Base-by-base conservation (phyloP, 2,113 vertebrate genomes). In the Ifrita kowaldi region DNA sequence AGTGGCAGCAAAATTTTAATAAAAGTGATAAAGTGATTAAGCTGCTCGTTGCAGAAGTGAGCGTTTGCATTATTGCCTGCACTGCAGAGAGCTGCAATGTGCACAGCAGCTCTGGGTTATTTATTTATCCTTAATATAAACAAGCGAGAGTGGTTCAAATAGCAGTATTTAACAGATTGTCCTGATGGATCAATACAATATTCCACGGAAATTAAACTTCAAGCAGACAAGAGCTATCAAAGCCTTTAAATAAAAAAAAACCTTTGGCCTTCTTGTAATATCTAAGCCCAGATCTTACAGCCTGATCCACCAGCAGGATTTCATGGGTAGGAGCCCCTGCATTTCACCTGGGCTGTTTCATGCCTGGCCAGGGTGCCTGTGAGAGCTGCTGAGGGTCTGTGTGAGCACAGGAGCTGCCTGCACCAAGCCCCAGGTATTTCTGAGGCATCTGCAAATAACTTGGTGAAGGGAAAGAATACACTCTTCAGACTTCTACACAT, bases 1-100 rank as follows among this genome's bases (percentile, higher is more conserved):
- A 89, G 56, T 20, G 44, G 56, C 84, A 94, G 42, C 81, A 94
- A 90, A 95, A 79, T 84, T 83, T 88, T 82, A 89, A 67, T 59
- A 41, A 37, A 95, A 92, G 56, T 27, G 52, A 88, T 84, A 39
- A 78, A 78, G 62, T 57, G 42, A 82, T 78, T 63, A 90, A 92
- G 71, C 47, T 78, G 65, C 65, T 93, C 39, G 5, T 55, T 74
- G 69, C 39, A 80, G 60, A 92, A 93, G 37, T 62, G 93, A 91
- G 39, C 17, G 28, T 68, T 92, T 88, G 83, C 56, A 62, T 69
- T 84, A 84, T 62, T 81, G 49, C 27, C 70, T 44, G 35, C 86
- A 83, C 42, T 84, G 65, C 63, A 92, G 70, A 89, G 94, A 64
- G 80, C 46, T 15, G 41, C 92, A 90, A 53, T 68, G 39, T 39